phyloP scores from a whole-genome alignment of 2,797 vertebrate genomes.

The Hyperoplus lanceolatus region DNA sequence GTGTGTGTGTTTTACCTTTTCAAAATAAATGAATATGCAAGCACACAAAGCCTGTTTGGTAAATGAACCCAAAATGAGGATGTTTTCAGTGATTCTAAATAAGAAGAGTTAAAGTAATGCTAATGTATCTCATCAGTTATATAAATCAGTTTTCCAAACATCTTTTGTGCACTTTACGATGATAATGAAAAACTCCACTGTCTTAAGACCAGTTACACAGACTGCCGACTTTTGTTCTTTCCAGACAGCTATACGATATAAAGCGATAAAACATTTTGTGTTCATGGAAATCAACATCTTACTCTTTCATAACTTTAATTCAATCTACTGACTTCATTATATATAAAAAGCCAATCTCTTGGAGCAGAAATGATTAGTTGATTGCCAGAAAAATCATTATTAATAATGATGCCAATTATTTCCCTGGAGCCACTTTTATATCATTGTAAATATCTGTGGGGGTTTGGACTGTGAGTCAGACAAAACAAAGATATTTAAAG shows the following conservation, averaged over 20 bases:
- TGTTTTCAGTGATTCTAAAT: not conserved
- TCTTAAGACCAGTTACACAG: not conserved
- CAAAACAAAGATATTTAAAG: not conserved
- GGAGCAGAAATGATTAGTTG: not conserved
- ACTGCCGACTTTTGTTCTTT: not conserved
- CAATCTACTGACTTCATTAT: not conserved
- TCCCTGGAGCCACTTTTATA: not conserved
- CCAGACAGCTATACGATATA: not conserved
- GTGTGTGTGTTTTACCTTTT: conserved; percentile 19
- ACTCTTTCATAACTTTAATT: not conserved
- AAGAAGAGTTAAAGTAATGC: not conserved
- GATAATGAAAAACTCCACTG: not conserved
- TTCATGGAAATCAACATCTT: not conserved
- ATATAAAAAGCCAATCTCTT: not conserved
- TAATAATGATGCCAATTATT: not conserved
- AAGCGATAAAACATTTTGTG: not conserved
- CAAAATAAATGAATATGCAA: conserved; percentile 7
- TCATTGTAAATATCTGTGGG: not conserved
- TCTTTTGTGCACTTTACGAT: not conserved
- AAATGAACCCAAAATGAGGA: not conserved
- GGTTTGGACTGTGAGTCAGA: not conserved
- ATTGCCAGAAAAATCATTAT: not conserved
- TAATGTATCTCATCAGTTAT: not conserved
- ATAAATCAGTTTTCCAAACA: not conserved
- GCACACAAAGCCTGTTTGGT: not conserved